Evolutionary conservation across 2,888 invertebrate genomes (phyloP), one percentile per base, ranked within the genome.

Genomic region (Harpalus rufipes): DNA sequence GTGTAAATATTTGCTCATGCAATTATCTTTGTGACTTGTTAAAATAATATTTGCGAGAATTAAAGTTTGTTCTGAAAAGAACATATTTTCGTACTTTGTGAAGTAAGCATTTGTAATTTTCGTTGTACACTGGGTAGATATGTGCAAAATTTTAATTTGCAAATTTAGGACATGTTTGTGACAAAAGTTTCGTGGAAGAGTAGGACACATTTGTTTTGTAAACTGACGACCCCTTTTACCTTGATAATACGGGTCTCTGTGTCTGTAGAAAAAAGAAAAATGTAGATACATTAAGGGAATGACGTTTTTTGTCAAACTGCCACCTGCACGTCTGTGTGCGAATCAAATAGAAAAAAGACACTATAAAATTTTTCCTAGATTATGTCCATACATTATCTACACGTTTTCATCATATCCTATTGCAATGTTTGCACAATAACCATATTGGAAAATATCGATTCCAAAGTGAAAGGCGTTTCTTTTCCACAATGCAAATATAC

Each of bases 261-360:
- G 63, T 63, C 59, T 63, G 61, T 63, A 63, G 51, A 18, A 74
- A 80, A 63, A 80, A 63, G 39, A 41, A 79, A 80, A 79, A 80
- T 39, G 80, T 80, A 63, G 63, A 44, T 44, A 80, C 80, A 80
- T 80, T 80, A 80, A 80, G 80, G 63, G 80, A 80, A 80, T 80
- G 80, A 63, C 41, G 63, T 80, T 80, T 80, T 79, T 80, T 80
- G 59, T 80, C 63, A 80, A 63, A 63, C 44, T 44, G 32, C 80
- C 39, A 61, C 59, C 80, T 80, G 63, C 63, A 80, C 44, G 80
- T 63, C 44, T 80, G 63, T 63, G 61, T 59, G 41, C 63, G 44
- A 63, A 44, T 80, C 58, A 80, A 80, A 80, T 41, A 63, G 58
- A 63, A 80, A 58, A 79, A 59, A 80, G 58, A 25, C 44, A 80